Percentiles rank a stretch among this genome's conserved stretches.
Conservation (phyloP, 2,797 vertebrate species). For the Aplochiton taeniatus region DNA sequence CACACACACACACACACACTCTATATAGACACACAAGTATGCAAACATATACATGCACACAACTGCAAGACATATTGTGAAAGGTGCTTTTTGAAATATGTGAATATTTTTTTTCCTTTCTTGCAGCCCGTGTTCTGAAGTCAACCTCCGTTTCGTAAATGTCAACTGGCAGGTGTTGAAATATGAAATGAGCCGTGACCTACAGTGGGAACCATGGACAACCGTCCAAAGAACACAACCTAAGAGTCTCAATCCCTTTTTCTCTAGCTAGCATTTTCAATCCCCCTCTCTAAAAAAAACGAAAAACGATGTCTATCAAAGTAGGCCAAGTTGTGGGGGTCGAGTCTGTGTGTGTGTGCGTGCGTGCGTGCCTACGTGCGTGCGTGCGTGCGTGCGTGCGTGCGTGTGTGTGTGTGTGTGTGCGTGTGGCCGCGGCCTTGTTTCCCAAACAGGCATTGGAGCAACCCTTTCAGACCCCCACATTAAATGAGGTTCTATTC, state of each 20-base stretch:
- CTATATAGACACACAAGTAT: too few species aligned
- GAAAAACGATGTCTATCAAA: too few species aligned
- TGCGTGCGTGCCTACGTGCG: too few species aligned
- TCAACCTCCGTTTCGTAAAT: not conserved
- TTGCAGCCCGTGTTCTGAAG: not conserved
- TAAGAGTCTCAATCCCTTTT: not conserved
- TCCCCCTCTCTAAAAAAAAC: not conserved
- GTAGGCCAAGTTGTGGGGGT: too few species aligned
- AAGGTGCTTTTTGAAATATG: not conserved
- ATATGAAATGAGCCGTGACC: not conserved
- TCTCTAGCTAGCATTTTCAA: too few species aligned
- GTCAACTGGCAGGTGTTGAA: conserved; percentile 2
- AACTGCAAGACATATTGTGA: not conserved
- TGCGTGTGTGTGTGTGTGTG: too few species aligned
- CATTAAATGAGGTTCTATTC: too few species aligned
- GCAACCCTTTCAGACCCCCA: too few species aligned
- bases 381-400: too few species aligned
- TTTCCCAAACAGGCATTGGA: too few species aligned
- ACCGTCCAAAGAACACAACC: not conserved
- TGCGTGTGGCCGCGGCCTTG: too few species aligned
- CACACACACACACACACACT: not conserved
- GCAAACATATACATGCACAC: not conserved
- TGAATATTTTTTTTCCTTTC: not conserved
- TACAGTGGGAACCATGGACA: not conserved
- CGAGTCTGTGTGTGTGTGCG: too few species aligned